These are phyloP conservation scores for Ceuthmochares aereus DNA, from an alignment of 2,113 vertebrate genomes.

Conservation along the genomic window DNA sequence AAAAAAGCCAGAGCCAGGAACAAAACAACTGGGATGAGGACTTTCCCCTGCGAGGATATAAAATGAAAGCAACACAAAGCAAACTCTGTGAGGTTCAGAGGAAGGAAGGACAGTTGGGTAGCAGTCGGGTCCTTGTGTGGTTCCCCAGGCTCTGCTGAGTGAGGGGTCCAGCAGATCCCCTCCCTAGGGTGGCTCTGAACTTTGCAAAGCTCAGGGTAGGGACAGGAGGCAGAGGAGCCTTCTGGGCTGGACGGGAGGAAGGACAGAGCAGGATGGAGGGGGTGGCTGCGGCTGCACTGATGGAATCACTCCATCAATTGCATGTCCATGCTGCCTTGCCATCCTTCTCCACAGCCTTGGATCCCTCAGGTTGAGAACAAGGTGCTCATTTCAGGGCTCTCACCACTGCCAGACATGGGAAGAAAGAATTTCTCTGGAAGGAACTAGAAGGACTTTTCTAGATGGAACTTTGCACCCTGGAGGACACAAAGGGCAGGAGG, in stretches of 20 bases:
- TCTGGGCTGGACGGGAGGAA: neutral
- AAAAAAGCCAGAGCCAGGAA: conserved; percentile 1
- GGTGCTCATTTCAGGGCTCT: neutral
- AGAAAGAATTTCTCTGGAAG: neutral
- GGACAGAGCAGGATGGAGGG: neutral
- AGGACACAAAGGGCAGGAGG: neutral
- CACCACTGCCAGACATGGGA: neutral
- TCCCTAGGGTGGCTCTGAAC: neutral
- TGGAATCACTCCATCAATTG: neutral
- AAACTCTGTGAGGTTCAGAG: neutral
- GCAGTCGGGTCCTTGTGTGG: neutral
- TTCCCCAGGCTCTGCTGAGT: neutral
- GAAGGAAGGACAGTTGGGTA: neutral
- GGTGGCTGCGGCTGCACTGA: fast-evolving
- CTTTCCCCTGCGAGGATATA: neutral
- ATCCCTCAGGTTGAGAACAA: fast-evolving
- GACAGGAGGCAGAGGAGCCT: neutral
- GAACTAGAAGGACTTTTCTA: no score
- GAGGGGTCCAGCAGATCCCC: neutral
- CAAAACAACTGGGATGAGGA: neutral
- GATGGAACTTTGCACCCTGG: neutral
- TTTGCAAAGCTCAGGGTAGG: fast-evolving
- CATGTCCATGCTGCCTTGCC: fast-evolving
- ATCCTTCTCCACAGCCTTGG: neutral
- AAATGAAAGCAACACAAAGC: neutral